Base-by-base conservation (phyloP, 2,797 vertebrate genomes). In the Hirundo rustica region DNA sequence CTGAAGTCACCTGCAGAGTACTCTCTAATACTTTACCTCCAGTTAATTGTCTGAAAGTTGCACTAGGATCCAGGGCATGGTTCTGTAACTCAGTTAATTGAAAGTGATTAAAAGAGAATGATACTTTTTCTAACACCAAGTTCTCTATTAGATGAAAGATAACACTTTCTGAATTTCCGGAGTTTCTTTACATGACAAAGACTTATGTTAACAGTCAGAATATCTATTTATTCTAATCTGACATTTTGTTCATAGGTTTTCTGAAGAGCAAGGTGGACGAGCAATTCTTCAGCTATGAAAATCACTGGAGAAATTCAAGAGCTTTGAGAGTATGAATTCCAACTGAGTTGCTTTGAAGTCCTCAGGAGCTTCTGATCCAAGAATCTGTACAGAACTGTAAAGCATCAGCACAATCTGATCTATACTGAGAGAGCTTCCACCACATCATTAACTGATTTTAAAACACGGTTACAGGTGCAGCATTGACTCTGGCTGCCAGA, bases 51-150 rank as follows among this genome's bases (percentile, higher is more conserved):
- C 66, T 53, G 48, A 40, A 88, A 92, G 73, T 23, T 5, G 5
- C 66, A 53, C 22, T 19, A 75, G 58, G 65, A 51, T 78, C 58
- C 36, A 62, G 40, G 40, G 48, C 66, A 93, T 0, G 3, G 78
- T 62, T 85, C 85, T 42, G 9, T 84, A 94, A 89, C 66, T 89
- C 57, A 54, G 68, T 80, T 87, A 95, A 95, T 38, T 84, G 66
- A 73, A 21, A 22, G 29, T 34, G 82, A 92, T 92, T 91, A 90
- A 42, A 62, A 77, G 15, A 86, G 66, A 94, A 91, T 29, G 9
- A 65, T 70, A 45, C 44, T 90, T 86, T 27, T 70, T 3, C 3
- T 71, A 91, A 73, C 32, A 93, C 8, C 44, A 81, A 81, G 29
- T 51, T 95, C 76, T 88, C 81, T 62, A 53, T 32, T 45, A 83